Conservation (phyloP, 2,113 vertebrate species). For the Passer montanus region DNA sequence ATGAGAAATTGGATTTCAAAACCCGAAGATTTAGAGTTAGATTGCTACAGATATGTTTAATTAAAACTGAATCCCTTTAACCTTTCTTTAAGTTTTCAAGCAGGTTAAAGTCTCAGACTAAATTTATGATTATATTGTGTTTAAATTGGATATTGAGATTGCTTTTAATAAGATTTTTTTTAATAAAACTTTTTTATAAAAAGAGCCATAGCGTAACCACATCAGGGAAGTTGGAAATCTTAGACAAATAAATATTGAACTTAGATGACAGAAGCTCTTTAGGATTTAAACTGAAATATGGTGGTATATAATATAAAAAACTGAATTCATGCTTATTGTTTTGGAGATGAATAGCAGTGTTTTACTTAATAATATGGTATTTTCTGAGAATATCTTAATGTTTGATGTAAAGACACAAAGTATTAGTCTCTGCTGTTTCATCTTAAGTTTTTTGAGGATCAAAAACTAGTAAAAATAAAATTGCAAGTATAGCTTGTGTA, state of each 20-base stretch:
- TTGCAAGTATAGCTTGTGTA: neutral
- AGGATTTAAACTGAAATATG: neutral
- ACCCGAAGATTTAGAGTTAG: constrained; percentile 58
- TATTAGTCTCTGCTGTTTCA: neutral
- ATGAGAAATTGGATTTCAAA: constrained; percentile 61
- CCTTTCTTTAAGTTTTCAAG: constrained; percentile 67
- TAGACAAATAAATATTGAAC: neutral
- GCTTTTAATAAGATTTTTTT: constrained; percentile 13
- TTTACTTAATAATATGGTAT: neutral
- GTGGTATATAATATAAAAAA: neutral
- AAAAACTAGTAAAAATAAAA: neutral
- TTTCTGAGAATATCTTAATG: neutral
- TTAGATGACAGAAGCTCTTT: neutral
- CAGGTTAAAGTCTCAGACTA: constrained; percentile 65
- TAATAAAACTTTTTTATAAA: neutral
- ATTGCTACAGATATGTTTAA: constrained; percentile 70
- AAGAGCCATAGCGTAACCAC: constrained; percentile 5
- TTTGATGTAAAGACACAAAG: neutral
- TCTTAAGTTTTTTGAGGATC: neutral
- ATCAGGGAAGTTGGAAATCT: neutral
- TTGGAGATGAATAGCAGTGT: neutral
- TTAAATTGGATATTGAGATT: constrained; percentile 57
- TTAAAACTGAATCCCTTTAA: constrained; percentile 75
- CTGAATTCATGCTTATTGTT: neutral
- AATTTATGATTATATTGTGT: constrained; percentile 56